Conservation (phyloP, 2,888 invertebrate genomes). For the Copidosoma aretas region DNA sequence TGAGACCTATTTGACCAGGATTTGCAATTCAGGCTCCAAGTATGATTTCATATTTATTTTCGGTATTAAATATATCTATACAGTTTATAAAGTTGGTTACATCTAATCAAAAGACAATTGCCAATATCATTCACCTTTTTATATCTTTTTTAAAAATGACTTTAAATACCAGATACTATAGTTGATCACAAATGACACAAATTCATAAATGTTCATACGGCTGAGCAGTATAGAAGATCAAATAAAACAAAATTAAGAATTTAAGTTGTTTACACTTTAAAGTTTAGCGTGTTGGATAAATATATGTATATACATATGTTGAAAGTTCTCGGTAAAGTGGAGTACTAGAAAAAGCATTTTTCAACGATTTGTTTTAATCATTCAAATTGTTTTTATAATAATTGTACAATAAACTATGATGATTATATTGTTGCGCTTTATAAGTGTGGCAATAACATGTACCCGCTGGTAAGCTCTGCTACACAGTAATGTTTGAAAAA, state of each 20-base stretch:
- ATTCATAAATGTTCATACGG: slow-evolving; percentile 28
- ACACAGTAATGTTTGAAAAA: slow-evolving; percentile 47
- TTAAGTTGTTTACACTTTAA: slow-evolving; percentile 25
- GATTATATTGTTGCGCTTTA: slow-evolving; percentile 40
- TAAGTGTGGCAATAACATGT: slow-evolving; percentile 37
- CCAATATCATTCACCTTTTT: background rate
- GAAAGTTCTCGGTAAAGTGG: slow-evolving; percentile 19
- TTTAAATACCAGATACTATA: slow-evolving; percentile 19
- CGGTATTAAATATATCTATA: background rate
- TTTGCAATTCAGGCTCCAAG: background rate
- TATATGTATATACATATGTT: slow-evolving; percentile 26
- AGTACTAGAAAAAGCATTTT: slow-evolving; percentile 19
- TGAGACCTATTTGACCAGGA: slow-evolving; percentile 21
- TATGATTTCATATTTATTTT: background rate
- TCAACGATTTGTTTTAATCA: slow-evolving; percentile 34
- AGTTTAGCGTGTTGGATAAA: slow-evolving; percentile 20
- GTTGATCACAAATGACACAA: too few species aligned
- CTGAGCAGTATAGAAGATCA: slow-evolving; percentile 24
- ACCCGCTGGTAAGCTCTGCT: slow-evolving; percentile 44
- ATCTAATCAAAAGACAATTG: too few species aligned
- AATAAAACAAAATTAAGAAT: slow-evolving; percentile 21
- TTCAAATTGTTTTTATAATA: slow-evolving; percentile 38
- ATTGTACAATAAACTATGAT: slow-evolving; percentile 34
- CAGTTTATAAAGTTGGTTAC: background rate
- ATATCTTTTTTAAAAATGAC: background rate